Evolutionary conservation across 2,888 invertebrate genomes (phyloP).

Genomic region (Drepana falcataria): DNA sequence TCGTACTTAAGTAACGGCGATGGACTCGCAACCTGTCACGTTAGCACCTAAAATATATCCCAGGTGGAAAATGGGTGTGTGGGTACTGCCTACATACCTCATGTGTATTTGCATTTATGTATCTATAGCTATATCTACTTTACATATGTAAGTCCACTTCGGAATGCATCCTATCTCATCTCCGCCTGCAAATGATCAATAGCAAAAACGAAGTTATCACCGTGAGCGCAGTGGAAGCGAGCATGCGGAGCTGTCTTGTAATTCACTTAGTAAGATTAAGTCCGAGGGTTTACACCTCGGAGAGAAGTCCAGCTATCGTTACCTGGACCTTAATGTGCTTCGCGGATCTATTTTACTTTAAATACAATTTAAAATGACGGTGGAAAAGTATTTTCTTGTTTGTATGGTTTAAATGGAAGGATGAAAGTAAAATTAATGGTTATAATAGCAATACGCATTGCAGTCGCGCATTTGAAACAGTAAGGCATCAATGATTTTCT

Average conservation of each 20-base stretch:
- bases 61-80: too few species aligned
- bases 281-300: conserved; percentile 50
- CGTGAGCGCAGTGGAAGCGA: conserved; percentile 9
- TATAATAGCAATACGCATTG: too few species aligned
- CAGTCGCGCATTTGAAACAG: too few species aligned
- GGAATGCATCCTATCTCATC: neutral
- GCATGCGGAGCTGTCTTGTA: conserved; percentile 24
- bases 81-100: too few species aligned
- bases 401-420: too few species aligned
- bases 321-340: conserved; percentile 8
- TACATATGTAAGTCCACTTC: neutral
- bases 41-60: too few species aligned
- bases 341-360: conserved; percentile 1
- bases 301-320: conserved; percentile 35
- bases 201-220: conserved; percentile 14
- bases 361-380: neutral
- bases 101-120: too few species aligned
- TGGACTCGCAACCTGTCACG: too few species aligned
- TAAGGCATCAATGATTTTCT: too few species aligned
- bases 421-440: too few species aligned
- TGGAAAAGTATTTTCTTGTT: too few species aligned
- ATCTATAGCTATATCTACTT: neutral
- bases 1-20: too few species aligned
- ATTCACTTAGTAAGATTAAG: conserved; percentile 64
- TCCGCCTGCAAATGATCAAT: conserved; percentile 4